Percentiles rank a stretch among this genome's conserved stretches.
Evolutionary conservation across 2,113 vertebrate species (phyloP).

Genomic region (Seriola quinqueradiata): DNA sequence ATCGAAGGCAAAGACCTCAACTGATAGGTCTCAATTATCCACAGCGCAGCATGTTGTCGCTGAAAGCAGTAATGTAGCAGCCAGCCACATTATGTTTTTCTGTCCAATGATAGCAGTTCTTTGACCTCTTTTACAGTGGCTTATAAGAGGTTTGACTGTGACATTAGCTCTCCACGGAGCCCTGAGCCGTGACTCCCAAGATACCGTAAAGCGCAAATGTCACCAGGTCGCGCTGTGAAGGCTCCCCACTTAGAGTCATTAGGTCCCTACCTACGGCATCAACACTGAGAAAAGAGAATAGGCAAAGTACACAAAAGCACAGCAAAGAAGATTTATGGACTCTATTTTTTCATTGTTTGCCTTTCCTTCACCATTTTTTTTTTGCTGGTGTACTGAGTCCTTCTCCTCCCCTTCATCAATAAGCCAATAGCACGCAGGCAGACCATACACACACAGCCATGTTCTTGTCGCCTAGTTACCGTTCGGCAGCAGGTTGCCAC

Average conservation of each 20-base stretch:
- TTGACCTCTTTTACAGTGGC: constrained; percentile 74
- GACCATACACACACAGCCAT: constrained; percentile 80
- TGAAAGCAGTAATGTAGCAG: constrained; percentile 53
- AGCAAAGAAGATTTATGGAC: constrained; percentile 67
- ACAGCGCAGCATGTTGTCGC: constrained; percentile 50
- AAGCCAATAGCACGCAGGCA: constrained; percentile 78
- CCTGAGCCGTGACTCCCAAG: constrained; percentile 59
- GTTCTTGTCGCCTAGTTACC: constrained; percentile 87
- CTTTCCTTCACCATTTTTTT: constrained; percentile 54
- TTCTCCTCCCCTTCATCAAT: constrained; percentile 80
- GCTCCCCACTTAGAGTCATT: constrained; percentile 66
- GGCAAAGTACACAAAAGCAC: constrained; percentile 50
- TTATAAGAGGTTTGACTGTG: constrained; percentile 60
- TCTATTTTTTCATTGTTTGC: constrained; percentile 67
- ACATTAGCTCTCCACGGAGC: constrained; percentile 70
- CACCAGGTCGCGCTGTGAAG: constrained; percentile 73
- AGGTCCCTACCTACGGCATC: constrained; percentile 57
- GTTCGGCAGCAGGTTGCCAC: constrained; percentile 87
- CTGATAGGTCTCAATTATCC: constrained; percentile 47
- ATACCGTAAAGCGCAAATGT: constrained; percentile 70
- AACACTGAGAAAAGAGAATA: constrained; percentile 37
- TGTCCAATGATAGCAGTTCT: constrained; percentile 54
- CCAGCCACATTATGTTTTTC: constrained; percentile 61
- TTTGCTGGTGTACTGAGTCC: constrained; percentile 55
- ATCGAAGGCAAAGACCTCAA: constrained; percentile 24